phyloP scores from a whole-genome alignment of 1,140 invertebrate species.

The Drosophila sechellia region DNA sequence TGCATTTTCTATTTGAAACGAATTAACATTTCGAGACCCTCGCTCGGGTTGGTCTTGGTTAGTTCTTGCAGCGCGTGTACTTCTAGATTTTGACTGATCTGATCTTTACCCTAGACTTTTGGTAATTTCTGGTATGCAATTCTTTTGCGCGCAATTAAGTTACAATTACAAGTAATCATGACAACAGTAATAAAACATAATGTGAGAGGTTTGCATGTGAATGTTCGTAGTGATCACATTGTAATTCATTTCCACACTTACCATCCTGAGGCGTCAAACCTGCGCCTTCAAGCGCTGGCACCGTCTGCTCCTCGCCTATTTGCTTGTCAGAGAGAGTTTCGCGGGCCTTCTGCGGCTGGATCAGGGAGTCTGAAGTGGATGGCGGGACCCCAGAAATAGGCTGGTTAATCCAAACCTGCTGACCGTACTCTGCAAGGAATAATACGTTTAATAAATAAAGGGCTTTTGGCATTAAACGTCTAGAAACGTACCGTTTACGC shows the following conservation, averaged over 20 bases:
- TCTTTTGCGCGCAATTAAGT: slow-evolving; percentile 39
- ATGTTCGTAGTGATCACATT: slow-evolving; percentile 59
- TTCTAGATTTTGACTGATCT: slow-evolving; percentile 44
- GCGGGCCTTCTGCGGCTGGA: slow-evolving; percentile 27
- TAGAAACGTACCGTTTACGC: slow-evolving; percentile 60
- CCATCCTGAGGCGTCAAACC: slow-evolving; percentile 72
- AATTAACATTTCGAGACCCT: slow-evolving; percentile 41
- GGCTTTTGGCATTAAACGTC: not conserved
- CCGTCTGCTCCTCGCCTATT: slow-evolving; percentile 46
- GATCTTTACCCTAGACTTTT: slow-evolving; percentile 26
- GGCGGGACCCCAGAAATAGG: slow-evolving; percentile 40
- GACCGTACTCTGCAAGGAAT: slow-evolving; percentile 58
- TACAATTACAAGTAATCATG: slow-evolving; percentile 65
- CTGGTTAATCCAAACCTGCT: slow-evolving; percentile 71
- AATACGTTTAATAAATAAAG: too few species aligned
- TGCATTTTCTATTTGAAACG: slow-evolving; percentile 33
- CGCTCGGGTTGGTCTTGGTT: slow-evolving; percentile 35
- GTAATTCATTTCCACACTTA: slow-evolving; percentile 76
- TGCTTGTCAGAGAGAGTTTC: slow-evolving; percentile 9
- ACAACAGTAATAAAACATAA: slow-evolving; percentile 81
- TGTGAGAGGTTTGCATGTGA: slow-evolving; percentile 81
- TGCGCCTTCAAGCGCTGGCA: slow-evolving; percentile 62
- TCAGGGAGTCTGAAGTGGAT: slow-evolving; percentile 27
- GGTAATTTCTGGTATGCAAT: slow-evolving; percentile 25
- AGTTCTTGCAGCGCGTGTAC: slow-evolving; percentile 40